Evolutionary conservation across 2,888 invertebrate species (phyloP).

Genomic region (Acronicta psi): DNA sequence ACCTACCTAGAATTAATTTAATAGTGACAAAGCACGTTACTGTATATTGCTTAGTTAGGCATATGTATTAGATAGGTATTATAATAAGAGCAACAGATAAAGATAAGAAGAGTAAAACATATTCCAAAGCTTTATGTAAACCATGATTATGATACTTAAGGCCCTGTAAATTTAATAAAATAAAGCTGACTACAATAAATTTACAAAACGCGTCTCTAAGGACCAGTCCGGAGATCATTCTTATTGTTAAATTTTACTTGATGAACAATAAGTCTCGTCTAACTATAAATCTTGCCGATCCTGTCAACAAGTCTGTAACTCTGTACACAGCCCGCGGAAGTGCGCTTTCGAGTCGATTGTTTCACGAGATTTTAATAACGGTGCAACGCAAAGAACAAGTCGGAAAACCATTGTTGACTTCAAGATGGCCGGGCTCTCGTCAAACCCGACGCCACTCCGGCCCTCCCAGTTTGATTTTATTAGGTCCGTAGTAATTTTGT

Average conservation of each 20-base stretch:
- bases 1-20: no score
- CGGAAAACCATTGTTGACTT: conserved; percentile 85
- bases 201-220: background rate
- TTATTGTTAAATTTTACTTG: background rate
- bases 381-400: conserved; percentile 86
- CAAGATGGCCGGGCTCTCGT: conserved; percentile 75
- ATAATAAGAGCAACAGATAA: no score
- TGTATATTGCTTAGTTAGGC: no score
- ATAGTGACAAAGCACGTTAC: no score
- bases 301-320: conserved; percentile 73
- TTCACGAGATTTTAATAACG: conserved; percentile 89
- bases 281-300: conserved; percentile 45
- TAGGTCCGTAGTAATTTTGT: conserved; percentile 53
- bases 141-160: no score
- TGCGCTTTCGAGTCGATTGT: conserved; percentile 88
- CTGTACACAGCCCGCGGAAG: conserved; percentile 82
- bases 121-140: no score
- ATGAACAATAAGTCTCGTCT: conserved; percentile 14
- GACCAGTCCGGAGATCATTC: background rate
- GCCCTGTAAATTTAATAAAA: no score
- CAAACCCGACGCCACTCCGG: conserved; percentile 54
- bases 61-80: no score
- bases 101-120: no score
- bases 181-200: no score
- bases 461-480: conserved; percentile 71